Evolutionary conservation across 2,888 invertebrate species (phyloP).

Genomic region (Mimumesa dahlbomi): DNA sequence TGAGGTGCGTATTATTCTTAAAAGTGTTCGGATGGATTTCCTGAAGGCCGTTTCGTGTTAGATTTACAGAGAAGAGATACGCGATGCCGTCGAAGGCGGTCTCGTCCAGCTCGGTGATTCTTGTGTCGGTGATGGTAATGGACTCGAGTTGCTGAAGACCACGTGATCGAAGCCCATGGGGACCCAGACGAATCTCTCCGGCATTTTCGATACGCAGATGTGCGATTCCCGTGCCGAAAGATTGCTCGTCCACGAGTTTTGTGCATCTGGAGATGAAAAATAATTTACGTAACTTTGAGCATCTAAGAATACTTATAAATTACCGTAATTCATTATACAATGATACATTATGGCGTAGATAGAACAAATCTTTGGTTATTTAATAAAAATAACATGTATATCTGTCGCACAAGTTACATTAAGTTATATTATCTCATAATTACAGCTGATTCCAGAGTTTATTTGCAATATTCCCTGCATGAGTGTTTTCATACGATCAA

Average conservation of each 20-base stretch:
- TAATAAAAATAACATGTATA: too few species aligned
- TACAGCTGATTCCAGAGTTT: too few species aligned
- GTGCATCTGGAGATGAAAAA: constrained; percentile 82
- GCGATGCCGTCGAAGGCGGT: constrained; percentile 87
- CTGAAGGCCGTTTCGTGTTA: constrained; percentile 86
- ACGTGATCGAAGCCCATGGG: constrained; percentile 81
- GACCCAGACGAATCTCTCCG: constrained; percentile 77
- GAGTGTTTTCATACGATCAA: too few species aligned
- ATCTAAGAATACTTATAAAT: too few species aligned
- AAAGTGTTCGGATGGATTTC: constrained; percentile 87
- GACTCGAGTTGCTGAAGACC: constrained; percentile 84
- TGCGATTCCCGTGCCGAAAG: constrained; percentile 85
- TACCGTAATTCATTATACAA: too few species aligned
- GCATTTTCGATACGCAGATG: constrained; percentile 86
- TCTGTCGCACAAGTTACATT: too few species aligned
- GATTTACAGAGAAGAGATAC: constrained; percentile 85
- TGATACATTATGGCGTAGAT: too few species aligned
- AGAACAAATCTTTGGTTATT: too few species aligned
- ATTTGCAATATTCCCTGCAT: too few species aligned
- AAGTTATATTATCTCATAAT: too few species aligned
- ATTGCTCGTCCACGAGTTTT: constrained; percentile 85
- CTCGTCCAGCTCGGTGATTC: constrained; percentile 85
- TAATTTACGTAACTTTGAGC: too few species aligned
- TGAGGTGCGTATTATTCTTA: constrained; percentile 84
- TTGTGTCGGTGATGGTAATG: constrained; percentile 86